Percentiles rank a stretch among this genome's conserved stretches.
Conservation (phyloP, 2,888 invertebrate genomes). For the Pseudolycoriella hygida region DNA sequence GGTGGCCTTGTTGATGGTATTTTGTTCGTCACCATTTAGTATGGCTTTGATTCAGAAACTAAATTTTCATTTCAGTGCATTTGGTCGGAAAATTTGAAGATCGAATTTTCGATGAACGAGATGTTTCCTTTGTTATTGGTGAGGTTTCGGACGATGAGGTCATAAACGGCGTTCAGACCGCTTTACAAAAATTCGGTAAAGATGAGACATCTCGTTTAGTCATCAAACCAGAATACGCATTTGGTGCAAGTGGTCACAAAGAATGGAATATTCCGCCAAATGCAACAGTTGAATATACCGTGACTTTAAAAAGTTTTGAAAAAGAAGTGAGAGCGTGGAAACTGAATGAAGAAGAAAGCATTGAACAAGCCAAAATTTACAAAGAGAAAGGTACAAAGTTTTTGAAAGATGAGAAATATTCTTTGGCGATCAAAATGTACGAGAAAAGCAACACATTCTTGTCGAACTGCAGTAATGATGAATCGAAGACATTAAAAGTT, state of each 20-base stretch:
- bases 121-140: slow-evolving; percentile 67
- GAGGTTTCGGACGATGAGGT: slow-evolving; percentile 64
- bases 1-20: slow-evolving; percentile 67
- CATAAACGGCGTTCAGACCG: slow-evolving; percentile 66
- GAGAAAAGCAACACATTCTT: slow-evolving; percentile 39
- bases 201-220: slow-evolving; percentile 59
- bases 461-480: slow-evolving; percentile 20
- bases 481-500: slow-evolving; percentile 37
- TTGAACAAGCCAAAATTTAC: slow-evolving; percentile 61
- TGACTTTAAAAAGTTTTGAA: slow-evolving; percentile 72
- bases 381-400: slow-evolving; percentile 86
- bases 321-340: slow-evolving; percentile 70
- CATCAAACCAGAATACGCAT: slow-evolving; percentile 64
- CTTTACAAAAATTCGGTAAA: slow-evolving; percentile 60
- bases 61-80: slow-evolving; percentile 15
- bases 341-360: slow-evolving; percentile 56
- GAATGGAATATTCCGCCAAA: slow-evolving; percentile 61
- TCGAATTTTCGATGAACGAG: slow-evolving; percentile 45
- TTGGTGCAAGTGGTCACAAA: slow-evolving; percentile 49
- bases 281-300: slow-evolving; percentile 59
- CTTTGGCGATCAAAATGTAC: slow-evolving; percentile 73
- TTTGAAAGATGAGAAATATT: slow-evolving; percentile 63
- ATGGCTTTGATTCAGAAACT: no score
- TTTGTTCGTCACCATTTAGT: slow-evolving; percentile 1
- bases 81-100: slow-evolving; percentile 19